A percentile compares a stretch with the other conserved stretches of the same genome.
Evolutionary conservation across 2,888 invertebrate genomes (phyloP).

Genomic region (Trissolcus japonicus): DNA sequence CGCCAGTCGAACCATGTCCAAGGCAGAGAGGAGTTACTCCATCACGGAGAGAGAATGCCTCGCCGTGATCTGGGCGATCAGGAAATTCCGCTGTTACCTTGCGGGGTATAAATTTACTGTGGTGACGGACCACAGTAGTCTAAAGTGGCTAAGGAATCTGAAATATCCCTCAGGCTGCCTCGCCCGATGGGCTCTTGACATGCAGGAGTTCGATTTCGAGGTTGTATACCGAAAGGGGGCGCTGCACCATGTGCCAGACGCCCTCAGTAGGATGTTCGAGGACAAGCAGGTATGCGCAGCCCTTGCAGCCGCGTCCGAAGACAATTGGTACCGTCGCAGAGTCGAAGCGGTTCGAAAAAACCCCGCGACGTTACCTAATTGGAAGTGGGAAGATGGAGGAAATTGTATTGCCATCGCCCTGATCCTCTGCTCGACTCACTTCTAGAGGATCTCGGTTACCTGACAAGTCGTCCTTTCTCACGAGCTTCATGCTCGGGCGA

Average conservation of each 20-base stretch:
- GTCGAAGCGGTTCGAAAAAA: not conserved
- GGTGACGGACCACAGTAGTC: conserved; percentile 57
- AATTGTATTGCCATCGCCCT: conserved; percentile 3
- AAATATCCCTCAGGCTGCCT: conserved; percentile 55
- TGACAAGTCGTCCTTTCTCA: conserved; percentile 4
- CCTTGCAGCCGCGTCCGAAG: too few relatives aligned
- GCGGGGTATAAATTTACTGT: conserved; percentile 9
- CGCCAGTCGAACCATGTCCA: conserved; percentile 53
- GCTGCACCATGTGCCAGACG: conserved; percentile 1
- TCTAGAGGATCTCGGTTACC: not conserved
- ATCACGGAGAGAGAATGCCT: conserved; percentile 60
- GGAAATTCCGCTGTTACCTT: conserved; percentile 55
- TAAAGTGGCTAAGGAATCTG: conserved; percentile 55
- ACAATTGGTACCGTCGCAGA: not conserved
- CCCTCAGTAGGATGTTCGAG: conserved; percentile 4
- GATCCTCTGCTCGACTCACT: conserved; percentile 4
- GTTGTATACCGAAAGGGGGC: not conserved
- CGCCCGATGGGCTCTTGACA: conserved; percentile 8
- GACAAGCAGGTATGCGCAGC: not conserved
- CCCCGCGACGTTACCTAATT: not conserved
- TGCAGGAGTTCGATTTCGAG: conserved; percentile 7
- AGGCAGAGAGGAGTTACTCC: conserved; percentile 56
- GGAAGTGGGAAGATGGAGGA: not conserved
- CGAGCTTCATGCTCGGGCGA: not conserved
- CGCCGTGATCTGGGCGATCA: conserved; percentile 14